Conservation (phyloP, 2,113 vertebrate genomes). For the Apodemus speciosus region DNA sequence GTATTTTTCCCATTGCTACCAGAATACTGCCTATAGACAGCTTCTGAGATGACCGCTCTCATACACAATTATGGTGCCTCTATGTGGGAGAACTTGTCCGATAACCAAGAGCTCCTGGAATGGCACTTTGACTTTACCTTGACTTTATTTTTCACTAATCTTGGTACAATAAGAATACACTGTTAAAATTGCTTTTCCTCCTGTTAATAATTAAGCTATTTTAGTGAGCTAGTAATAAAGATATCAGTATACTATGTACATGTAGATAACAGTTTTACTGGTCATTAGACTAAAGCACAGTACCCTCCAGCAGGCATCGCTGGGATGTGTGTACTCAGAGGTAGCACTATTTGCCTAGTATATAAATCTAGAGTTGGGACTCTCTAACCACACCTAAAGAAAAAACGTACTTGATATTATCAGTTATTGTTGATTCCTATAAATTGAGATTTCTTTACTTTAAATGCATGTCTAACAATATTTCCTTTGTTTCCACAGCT, state of each 20-base stretch:
- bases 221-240: conserved; percentile 17
- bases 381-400: background rate
- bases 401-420: background rate
- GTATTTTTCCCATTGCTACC: background rate
- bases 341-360: background rate
- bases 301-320: background rate
- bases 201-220: conserved; percentile 36
- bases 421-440: conserved; percentile 22
- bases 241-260: background rate
- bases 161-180: background rate
- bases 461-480: conserved; percentile 16
- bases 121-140: background rate
- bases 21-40: background rate
- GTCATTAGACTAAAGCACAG: conserved; percentile 21
- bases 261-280: conserved; percentile 19
- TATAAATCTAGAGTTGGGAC: background rate
- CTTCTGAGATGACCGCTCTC: background rate
- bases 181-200: background rate
- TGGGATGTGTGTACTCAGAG: background rate
- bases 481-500: conserved; percentile 78
- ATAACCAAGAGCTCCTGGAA: background rate
- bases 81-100: conserved; percentile 1
- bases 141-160: background rate
- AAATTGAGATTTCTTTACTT: conserved; percentile 2
- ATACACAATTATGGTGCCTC: background rate